Conservation (phyloP, 1,140 invertebrate genomes). For the Charaxes varanes region DNA sequence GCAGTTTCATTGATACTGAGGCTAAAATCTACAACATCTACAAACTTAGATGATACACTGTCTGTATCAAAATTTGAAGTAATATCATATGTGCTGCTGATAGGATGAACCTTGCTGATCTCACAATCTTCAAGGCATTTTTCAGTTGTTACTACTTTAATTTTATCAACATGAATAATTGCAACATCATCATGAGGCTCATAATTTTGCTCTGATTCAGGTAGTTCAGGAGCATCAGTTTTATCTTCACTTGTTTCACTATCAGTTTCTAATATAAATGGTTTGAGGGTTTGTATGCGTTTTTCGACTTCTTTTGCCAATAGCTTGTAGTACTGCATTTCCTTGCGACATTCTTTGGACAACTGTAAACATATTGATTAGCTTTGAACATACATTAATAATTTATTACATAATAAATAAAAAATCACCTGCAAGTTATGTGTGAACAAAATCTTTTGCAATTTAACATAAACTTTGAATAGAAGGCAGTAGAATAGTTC, state of each 20-base stretch:
- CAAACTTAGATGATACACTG: slow-evolving; percentile 32
- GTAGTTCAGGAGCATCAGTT: slow-evolving; percentile 54
- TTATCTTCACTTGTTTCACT: slow-evolving; percentile 43
- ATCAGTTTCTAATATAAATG: slow-evolving; percentile 39
- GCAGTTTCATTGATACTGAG: slow-evolving; percentile 42
- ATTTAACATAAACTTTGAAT: slow-evolving; percentile 16
- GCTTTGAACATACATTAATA: slow-evolving; percentile 5
- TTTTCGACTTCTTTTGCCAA: slow-evolving; percentile 76
- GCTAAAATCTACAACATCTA: slow-evolving; percentile 50
- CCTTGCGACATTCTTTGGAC: slow-evolving; percentile 75
- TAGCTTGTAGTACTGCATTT: slow-evolving; percentile 79
- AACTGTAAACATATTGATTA: slow-evolving; percentile 59
- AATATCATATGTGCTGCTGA: slow-evolving; percentile 22
- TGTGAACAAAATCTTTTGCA: slow-evolving; percentile 21
- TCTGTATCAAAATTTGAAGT: slow-evolving; percentile 29
- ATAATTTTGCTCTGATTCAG: slow-evolving; percentile 42
- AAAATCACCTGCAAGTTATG: slow-evolving; percentile 4
- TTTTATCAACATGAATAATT: slow-evolving; percentile 16
- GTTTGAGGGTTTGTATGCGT: slow-evolving; percentile 48
- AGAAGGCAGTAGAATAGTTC: not conserved
- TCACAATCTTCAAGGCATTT: slow-evolving; percentile 16
- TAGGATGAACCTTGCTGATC: slow-evolving; percentile 6
- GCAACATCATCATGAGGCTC: slow-evolving; percentile 25
- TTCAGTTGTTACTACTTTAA: slow-evolving; percentile 8
- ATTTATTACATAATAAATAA: slow-evolving; percentile 6